Conservation (phyloP, 2,113 vertebrate genomes). For the Emydura subglobosa region DNA sequence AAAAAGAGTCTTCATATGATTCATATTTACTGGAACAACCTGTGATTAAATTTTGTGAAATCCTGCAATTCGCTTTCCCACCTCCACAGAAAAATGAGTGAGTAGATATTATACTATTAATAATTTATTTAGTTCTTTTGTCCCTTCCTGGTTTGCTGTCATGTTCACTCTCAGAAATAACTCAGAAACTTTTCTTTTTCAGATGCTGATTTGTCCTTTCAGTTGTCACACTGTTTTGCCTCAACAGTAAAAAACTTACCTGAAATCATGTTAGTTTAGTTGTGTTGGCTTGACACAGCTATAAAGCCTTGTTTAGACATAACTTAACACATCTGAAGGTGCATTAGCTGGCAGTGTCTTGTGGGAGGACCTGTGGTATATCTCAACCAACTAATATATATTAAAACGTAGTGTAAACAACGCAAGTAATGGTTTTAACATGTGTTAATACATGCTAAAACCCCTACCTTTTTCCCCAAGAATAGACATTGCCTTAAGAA, state of each 20-base stretch:
- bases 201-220: not conserved
- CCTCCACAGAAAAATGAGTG: not conserved
- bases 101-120: not conserved
- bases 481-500: not conserved
- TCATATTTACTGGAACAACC: not conserved
- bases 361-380: no score
- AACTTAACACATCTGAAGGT: not conserved
- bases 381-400: not conserved
- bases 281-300: not conserved
- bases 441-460: no score
- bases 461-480: no score
- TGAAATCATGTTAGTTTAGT: not conserved
- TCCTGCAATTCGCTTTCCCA: not conserved
- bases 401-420: not conserved
- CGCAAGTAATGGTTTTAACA: no score
- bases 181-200: not conserved
- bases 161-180: rapidly evolving
- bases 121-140: not conserved
- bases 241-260: not conserved
- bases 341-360: not conserved
- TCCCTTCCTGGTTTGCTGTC: not conserved
- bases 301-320: not conserved
- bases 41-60: not conserved
- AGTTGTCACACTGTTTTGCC: not conserved
- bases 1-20: not conserved